Percentiles rank a stretch among this genome's conserved stretches.
These are phyloP conservation scores for Cebidichthys violaceus DNA, from an alignment of 2,113 vertebrate species.

Conservation along the genomic window DNA sequence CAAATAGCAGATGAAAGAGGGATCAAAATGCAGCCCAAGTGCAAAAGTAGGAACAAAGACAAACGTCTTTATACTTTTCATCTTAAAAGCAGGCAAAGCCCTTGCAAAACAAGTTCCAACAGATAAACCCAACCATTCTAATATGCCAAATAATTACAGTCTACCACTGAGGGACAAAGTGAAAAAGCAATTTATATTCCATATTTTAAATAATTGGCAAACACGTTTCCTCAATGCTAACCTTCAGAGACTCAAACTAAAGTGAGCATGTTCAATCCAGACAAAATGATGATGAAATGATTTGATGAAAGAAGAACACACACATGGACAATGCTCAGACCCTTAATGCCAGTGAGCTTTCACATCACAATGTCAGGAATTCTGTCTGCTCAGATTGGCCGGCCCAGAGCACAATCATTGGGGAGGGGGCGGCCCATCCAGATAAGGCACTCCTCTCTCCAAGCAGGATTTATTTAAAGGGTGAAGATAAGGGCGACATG, in stretches of 20 bases:
- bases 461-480: conserved; percentile 70
- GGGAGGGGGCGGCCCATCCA: conserved; percentile 49
- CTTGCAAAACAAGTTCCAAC: conserved; percentile 59
- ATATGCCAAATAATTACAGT: conserved; percentile 47
- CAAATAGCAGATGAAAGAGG: conserved; percentile 60
- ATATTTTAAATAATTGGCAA: conserved; percentile 4
- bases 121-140: conserved; percentile 41
- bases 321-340: conserved; percentile 21
- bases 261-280: neutral
- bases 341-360: conserved; percentile 57
- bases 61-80: conserved; percentile 34
- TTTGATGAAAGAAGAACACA: conserved; percentile 19
- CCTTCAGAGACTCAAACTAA: neutral
- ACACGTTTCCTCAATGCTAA: neutral
- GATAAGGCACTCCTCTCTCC: conserved; percentile 72
- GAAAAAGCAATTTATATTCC: conserved; percentile 14
- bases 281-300: neutral
- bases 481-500: conserved; percentile 72
- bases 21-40: conserved; percentile 50
- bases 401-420: conserved; percentile 51
- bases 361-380: conserved; percentile 74
- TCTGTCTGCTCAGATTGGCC: conserved; percentile 58
- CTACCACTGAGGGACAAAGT: conserved; percentile 12
- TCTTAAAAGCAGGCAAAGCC: conserved; percentile 41
- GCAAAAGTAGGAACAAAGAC: conserved; percentile 57